Percentiles rank a stretch among this genome's conserved stretches.
These are phyloP conservation scores for Bombus confusus DNA, from an alignment of 1,140 invertebrate species.

Conservation along the genomic window DNA sequence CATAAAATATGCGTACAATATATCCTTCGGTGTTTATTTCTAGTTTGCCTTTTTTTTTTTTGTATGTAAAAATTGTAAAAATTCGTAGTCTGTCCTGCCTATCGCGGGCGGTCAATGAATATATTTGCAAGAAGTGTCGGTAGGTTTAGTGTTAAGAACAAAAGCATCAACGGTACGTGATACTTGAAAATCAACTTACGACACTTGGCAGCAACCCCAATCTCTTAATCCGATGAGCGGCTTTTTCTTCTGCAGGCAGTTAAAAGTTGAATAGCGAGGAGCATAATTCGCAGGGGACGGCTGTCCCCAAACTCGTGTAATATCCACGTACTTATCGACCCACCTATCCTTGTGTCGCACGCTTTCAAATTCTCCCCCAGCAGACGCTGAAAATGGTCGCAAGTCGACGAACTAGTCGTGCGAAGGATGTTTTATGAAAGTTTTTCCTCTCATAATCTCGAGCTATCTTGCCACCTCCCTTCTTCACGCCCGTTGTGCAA, in stretches of 20 bases:
- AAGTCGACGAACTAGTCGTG: constrained; percentile 56
- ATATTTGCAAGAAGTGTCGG: no score
- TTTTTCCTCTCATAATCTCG: constrained; percentile 67
- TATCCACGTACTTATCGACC: constrained; percentile 61
- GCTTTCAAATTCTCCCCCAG: constrained; percentile 63
- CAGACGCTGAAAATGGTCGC: constrained; percentile 40
- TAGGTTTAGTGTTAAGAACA: no score
- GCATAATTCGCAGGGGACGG: constrained; percentile 32
- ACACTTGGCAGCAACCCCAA: constrained; percentile 1
- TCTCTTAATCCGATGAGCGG: constrained; percentile 10
- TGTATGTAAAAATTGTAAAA: no score
- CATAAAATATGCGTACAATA: no score
- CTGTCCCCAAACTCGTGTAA: constrained; percentile 63
- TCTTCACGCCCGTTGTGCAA: background rate
- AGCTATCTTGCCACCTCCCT: constrained; percentile 39
- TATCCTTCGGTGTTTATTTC: no score
- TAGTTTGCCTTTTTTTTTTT: no score
- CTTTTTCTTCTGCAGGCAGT: constrained; percentile 13
- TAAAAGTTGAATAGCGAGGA: constrained; percentile 49
- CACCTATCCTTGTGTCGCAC: constrained; percentile 22
- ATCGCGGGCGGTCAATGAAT: no score
- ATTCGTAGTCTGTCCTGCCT: no score
- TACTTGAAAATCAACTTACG: constrained; percentile 59
- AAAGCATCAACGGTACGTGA: constrained; percentile 2
- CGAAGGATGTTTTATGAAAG: constrained; percentile 68